Base-by-base conservation (phyloP, 2,797 vertebrate species). In the Lemur catta region DNA sequence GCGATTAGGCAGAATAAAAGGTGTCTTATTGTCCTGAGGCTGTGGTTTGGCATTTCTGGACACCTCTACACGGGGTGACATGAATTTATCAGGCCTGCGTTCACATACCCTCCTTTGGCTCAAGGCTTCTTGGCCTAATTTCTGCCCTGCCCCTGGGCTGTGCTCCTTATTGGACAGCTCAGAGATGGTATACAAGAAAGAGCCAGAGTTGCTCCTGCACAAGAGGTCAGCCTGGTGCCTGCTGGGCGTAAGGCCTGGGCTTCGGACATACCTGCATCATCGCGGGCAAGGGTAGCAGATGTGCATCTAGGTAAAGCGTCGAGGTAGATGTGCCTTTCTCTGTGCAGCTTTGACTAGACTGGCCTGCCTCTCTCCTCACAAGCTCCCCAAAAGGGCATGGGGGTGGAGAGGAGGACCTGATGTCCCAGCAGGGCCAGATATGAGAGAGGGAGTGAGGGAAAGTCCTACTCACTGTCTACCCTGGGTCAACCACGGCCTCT, bases 121-220 rank as follows among this genome's bases (percentile, higher is more conserved):
- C 75, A 43, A 88, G 85, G 55, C 61, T 96, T 97, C 67, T 96
- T 94, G 81, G 82, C 67, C 90, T 90, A 90, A 87, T 95, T 84
- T 84, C 84, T 94, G 33, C 41, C 24, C 69, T 95, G 48, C 33
- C 30, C 41, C 84, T 82, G 61, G 17, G 46, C 26, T 20, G 7
- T 55, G 67, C 48, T 94, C 61, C 41, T 69, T 63, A 30, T 33
- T 75, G 76, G 57, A 71, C 50, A 93, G 80, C 20, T 87, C 59
- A 55, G 69, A 92, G 72, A 43, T 43, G n/a, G 59, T 79, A 15
- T 71, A 82, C 26, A 35, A 46, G 35, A 55, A 20, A 55, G 28
- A 93, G 18, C 61, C 4, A 2, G 38, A 12, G 17, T 41, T 79
- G 35, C 78, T 88, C 43, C 86, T 38, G 94, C 71, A 41, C 7